Conservation (phyloP, 2,113 vertebrate species). For the Mohoua ochrocephala region DNA sequence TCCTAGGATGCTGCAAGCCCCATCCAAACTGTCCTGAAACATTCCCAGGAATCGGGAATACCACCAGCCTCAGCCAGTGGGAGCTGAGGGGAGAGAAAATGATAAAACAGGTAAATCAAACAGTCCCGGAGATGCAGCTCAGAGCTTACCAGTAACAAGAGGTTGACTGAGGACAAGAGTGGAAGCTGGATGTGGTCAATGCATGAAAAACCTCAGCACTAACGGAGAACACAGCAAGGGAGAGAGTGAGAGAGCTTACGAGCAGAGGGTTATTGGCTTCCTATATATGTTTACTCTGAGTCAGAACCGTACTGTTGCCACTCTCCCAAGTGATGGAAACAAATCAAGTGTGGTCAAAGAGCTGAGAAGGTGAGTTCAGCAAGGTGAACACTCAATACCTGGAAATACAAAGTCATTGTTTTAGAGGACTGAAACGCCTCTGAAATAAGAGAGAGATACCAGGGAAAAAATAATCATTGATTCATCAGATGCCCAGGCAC, state of each 20-base stretch:
- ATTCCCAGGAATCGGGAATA: neutral
- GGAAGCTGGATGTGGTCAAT: fast-evolving
- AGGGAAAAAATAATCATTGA: neutral
- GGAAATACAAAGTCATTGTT: neutral
- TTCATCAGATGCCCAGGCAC: no score
- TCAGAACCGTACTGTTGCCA: fast-evolving
- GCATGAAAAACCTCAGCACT: neutral
- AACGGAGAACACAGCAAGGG: neutral
- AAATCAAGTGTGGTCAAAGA: neutral
- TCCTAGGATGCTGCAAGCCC: neutral
- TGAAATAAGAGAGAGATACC: neutral
- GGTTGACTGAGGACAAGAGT: neutral
- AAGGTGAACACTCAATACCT: neutral
- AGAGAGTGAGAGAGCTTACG: neutral
- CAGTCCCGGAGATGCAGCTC: neutral
- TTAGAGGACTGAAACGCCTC: neutral
- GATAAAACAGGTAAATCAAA: neutral
- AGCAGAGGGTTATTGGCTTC: neutral
- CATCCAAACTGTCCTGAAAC: neutral
- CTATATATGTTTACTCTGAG: neutral
- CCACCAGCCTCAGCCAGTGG: fast-evolving
- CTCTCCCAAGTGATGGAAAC: neutral
- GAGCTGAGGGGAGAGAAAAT: neutral
- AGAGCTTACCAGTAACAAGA: neutral
- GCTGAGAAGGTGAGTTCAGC: neutral